phyloP scores from a whole-genome alignment of 2,113 vertebrate species.

The Syngnathus floridae region DNA sequence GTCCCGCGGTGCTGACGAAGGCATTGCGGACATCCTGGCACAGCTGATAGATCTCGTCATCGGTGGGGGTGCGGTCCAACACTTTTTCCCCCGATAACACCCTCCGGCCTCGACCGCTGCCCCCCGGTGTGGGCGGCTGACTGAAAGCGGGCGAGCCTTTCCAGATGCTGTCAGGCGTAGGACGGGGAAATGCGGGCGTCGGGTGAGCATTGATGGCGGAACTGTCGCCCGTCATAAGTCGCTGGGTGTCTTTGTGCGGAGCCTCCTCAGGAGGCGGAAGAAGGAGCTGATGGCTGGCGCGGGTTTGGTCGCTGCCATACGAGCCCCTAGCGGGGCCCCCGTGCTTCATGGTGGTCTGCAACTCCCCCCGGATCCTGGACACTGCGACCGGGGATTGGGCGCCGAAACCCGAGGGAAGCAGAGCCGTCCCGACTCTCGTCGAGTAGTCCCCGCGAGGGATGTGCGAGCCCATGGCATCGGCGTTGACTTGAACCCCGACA shows the following conservation, averaged over 20 bases:
- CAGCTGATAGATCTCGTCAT: constrained; percentile 75
- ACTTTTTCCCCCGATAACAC: constrained; percentile 55
- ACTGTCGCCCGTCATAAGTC: neutral
- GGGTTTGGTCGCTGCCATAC: constrained; percentile 23
- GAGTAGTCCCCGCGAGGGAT: constrained; percentile 57
- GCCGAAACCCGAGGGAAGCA: constrained; percentile 50
- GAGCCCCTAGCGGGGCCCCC: constrained; percentile 35
- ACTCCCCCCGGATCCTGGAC: constrained; percentile 64
- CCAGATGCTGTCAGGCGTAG: constrained; percentile 34
- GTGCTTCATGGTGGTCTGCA: constrained; percentile 70
- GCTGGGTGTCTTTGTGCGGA: constrained; percentile 30
- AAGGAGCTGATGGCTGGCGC: constrained; percentile 15
- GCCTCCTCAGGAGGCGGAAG: constrained; percentile 34
- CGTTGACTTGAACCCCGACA: constrained; percentile 64
- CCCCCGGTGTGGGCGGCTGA: constrained; percentile 41
- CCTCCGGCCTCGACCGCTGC: constrained; percentile 27
- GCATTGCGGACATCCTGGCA: constrained; percentile 67
- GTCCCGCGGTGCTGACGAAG: constrained; percentile 63
- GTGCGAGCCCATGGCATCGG: constrained; percentile 48
- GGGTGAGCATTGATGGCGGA: neutral
- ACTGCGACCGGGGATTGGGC: constrained; percentile 65
- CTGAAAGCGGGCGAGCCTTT: constrained; percentile 34
- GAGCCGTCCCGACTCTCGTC: constrained; percentile 44
- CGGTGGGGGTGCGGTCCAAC: constrained; percentile 69
- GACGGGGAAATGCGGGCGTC: constrained; percentile 36